Base-by-base conservation (phyloP, 2,797 vertebrate species). In the Mastacembelus armatus region DNA sequence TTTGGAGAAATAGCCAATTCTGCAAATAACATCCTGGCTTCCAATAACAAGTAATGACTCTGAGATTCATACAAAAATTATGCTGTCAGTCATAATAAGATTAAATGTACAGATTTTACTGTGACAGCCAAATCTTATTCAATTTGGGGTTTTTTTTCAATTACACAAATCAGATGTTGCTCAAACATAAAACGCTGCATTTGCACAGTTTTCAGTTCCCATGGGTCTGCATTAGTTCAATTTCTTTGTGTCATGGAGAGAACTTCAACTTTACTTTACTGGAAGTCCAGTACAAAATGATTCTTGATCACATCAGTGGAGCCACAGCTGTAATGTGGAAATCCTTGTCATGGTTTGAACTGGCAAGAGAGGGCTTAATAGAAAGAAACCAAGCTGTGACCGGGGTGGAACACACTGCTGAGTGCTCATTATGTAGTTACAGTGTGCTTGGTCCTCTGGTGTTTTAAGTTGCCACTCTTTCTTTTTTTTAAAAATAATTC, bases 231-330 rank as follows among this genome's bases (percentile, higher is more conserved):
- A 54, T 68, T 69, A 70, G 57, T 69, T 72, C 33, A 54, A 14
- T 62, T 66, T 49, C n/a, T 32, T 21, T 59, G 51, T 71, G 59
- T 65, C 43, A 58, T 2, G 10, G 45, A 35, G 35, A n/a, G n/a
- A n/a, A n/a, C n/a, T n/a, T n/a, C n/a, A n/a, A n/a, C n/a, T n/a
- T n/a, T n/a, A n/a, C n/a, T n/a, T n/a, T 78, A 35, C 33, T 43
- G 56, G 56, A 77, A 80, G 85, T 85, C 74, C 44, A 43, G 50
- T 10, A 4, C 32, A 75, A 74, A 78, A 64, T 38, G 50, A 21
- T 59, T 67, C 55, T 66, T 65, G 70, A 84, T 86, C 51, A 60
- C 71, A 75, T 69, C 68, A 55, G 50, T 61, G 54, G 54, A 69
- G 72, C 57, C 56, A 30, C 32, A 47, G 51, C 48, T 44, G 73